Percentiles rank a stretch among this genome's conserved stretches.
These are phyloP conservation scores for Florisuga fusca DNA, from an alignment of 2,797 vertebrate genomes.

Conservation along the genomic window DNA sequence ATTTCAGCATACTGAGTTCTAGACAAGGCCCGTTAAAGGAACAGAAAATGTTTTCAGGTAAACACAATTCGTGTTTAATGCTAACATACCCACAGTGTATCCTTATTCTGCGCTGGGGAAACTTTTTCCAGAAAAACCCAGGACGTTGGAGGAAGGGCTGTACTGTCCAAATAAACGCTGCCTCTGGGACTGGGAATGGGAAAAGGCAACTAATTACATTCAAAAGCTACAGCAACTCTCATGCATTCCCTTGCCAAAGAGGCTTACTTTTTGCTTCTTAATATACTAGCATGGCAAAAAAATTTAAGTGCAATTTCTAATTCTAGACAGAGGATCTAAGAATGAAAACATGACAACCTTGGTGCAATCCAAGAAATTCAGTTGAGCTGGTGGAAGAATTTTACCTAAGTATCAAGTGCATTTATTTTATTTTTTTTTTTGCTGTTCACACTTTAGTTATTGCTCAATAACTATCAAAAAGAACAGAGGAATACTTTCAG, in stretches of 20 bases:
- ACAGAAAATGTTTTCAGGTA: neutral
- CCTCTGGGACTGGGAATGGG: neutral
- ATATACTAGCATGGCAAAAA: constrained; percentile 30
- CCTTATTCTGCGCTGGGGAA: neutral
- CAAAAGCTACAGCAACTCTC: constrained; percentile 51
- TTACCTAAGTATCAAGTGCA: constrained; percentile 43
- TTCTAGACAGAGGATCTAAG: constrained; percentile 26
- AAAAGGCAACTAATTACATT: constrained; percentile 67
- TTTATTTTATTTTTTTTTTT: constrained; percentile 24
- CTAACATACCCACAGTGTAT: neutral
- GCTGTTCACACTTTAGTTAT: constrained; percentile 50
- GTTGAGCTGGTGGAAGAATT: constrained; percentile 55
- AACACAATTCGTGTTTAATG: neutral
- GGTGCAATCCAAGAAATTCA: constrained; percentile 15
- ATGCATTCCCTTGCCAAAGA: constrained; percentile 47
- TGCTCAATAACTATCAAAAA: constrained; percentile 71
- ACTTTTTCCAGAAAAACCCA: neutral
- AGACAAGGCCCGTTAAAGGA: neutral
- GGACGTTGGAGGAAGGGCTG: neutral
- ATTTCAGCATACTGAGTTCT: neutral
- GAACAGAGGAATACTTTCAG: constrained; percentile 62
- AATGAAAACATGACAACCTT: constrained; percentile 12
- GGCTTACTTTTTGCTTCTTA: constrained; percentile 21
- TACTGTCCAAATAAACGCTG: neutral
- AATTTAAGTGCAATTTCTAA: constrained; percentile 36